Evolutionary conservation across 2,113 vertebrate species (phyloP), one percentile per base, ranked within the genome.

Genomic region (Anarrhichthys ocellatus): DNA sequence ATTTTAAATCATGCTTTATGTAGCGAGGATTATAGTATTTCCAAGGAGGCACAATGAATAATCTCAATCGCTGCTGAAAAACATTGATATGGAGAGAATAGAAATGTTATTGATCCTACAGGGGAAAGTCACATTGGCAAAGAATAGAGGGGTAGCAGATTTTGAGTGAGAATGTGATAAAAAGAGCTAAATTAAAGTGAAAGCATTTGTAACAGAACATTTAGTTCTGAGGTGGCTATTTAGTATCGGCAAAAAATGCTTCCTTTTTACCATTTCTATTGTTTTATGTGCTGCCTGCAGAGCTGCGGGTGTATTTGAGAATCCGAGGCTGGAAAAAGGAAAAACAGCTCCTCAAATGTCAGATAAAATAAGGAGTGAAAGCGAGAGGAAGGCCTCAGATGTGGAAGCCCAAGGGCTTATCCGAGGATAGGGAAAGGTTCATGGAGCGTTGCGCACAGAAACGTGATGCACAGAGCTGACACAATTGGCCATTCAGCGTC

Each of bases 1-100:
- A 73, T 67, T 88, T 83, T 66, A 81, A 83, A 83, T 86, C 70
- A 79, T 68, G 79, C 68, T 83, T 84, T 76, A 83, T 78, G 73
- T 52, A 50, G 82, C 2, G 0, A 71, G 81, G 79, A 89, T 86
- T 86, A 89, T 36, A 77, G 44, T 58, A 9, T 86, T 80, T 73
- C 70, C 58, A 38, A 52, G 32, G 24, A 36, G 15, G 36, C 9
- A 63, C n/a, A 44, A 79, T 80, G 71, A 76, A 87, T 79, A 73
- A 78, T 81, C 61, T 70, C 40, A 46, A 24, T 63, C 0, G 0
- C 56, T 32, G 56, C 18, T 38, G 62, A 72, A 63, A 84, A 82
- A 69, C 1, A 64, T 32, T 52, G 13, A 66, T 70, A 65, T 56
- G 56, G 27, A 70, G 50, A 71, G 61, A 78, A 78, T 81, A 69